A percentile compares a stretch with the other conserved stretches of the same genome.
These are phyloP conservation scores for Eira barbara DNA, from an alignment of 2,113 vertebrate species.

Conservation along the genomic window DNA sequence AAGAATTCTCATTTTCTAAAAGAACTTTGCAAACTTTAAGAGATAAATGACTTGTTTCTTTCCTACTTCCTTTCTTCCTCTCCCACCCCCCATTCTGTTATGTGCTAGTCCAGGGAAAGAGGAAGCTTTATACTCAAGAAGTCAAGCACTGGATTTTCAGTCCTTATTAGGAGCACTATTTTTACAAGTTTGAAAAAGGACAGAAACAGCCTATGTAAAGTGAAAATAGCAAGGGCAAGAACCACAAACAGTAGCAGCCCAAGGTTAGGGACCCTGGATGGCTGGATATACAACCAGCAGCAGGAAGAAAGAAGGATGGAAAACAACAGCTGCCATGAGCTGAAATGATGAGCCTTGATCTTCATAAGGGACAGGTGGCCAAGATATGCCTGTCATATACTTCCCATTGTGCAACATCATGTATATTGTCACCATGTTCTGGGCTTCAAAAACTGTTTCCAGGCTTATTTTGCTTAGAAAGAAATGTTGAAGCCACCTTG, in stretches of 20 bases:
- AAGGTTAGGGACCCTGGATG: conserved; percentile 58
- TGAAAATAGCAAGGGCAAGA: conserved; percentile 65
- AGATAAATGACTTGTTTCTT: conserved; percentile 60
- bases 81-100: neutral
- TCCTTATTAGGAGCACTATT: conserved; percentile 22
- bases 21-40: conserved; percentile 72
- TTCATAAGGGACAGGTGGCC: conserved; percentile 78
- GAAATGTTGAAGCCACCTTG: conserved; percentile 32
- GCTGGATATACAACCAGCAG: conserved; percentile 36
- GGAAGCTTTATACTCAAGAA: conserved; percentile 66
- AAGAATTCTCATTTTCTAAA: conserved; percentile 72
- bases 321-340: conserved; percentile 80
- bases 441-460: conserved; percentile 59
- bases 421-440: conserved; percentile 43
- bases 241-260: conserved; percentile 25
- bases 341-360: conserved; percentile 74
- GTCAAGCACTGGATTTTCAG: conserved; percentile 53
- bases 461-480: conserved; percentile 49
- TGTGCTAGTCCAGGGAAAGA: conserved; percentile 41
- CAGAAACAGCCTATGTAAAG: neutral
- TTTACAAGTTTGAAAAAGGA: conserved; percentile 38
- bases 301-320: conserved; percentile 44
- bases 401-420: neutral
- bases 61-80: conserved; percentile 25
- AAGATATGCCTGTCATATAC: conserved; percentile 56